Evolutionary conservation across 2,113 vertebrate genomes (phyloP).

Genomic region (Rhinopomastus cyanomelas): DNA sequence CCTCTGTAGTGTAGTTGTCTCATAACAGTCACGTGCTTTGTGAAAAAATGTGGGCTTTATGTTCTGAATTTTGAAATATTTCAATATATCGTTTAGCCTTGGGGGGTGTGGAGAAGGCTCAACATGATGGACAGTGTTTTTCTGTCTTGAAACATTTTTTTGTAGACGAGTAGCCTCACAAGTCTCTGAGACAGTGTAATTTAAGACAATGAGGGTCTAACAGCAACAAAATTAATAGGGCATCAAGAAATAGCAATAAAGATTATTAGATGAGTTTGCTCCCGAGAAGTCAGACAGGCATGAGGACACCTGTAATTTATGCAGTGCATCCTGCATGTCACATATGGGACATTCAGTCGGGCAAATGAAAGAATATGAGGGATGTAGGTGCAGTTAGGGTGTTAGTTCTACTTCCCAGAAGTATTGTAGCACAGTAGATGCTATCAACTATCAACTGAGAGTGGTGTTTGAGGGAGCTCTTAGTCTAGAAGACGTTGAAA

Average conservation of each 20-base stretch:
- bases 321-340: not conserved
- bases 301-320: not conserved
- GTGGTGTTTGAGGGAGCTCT: not conserved
- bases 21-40: slow-evolving; percentile 13
- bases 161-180: not conserved
- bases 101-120: not conserved
- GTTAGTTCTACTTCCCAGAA: not conserved
- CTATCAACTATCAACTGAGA: not conserved
- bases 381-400: not conserved
- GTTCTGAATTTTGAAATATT: slow-evolving; percentile 52
- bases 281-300: not conserved
- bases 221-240: not conserved
- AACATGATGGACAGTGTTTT: not conserved
- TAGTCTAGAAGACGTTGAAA: not conserved
- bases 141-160: not conserved
- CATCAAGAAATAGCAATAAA: slow-evolving; percentile 26
- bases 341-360: not conserved
- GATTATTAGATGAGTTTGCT: slow-evolving; percentile 12
- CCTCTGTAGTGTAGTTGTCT: slow-evolving; percentile 39
- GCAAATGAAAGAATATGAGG: not conserved
- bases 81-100: slow-evolving; percentile 32
- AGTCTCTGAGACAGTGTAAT: slow-evolving; percentile 13
- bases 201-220: slow-evolving; percentile 22
- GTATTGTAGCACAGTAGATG: not conserved
- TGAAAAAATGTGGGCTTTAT: slow-evolving; percentile 50